Conservation (phyloP, 2,797 vertebrate species). For the Bucorvus abyssinicus region DNA sequence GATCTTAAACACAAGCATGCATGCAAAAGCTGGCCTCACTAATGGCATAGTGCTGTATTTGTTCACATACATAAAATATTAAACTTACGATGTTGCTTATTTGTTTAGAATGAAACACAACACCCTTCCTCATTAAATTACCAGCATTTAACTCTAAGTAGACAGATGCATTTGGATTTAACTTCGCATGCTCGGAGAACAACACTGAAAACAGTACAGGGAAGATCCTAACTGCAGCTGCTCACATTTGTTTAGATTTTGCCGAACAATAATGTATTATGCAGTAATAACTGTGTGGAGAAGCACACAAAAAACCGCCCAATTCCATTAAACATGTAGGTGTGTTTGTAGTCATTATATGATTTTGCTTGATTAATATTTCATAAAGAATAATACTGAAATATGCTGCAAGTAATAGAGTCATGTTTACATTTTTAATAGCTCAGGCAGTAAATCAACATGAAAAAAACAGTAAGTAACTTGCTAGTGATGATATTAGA, state of each 20-base stretch:
- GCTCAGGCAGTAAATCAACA: background rate
- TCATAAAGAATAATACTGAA: background rate
- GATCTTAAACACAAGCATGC: background rate
- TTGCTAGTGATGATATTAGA: background rate
- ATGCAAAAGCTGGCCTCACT: background rate
- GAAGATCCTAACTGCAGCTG: slow-evolving; percentile 21
- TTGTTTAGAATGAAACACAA: slow-evolving; percentile 29
- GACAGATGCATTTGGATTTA: slow-evolving; percentile 39
- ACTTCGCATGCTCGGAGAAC: background rate
- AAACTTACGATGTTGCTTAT: slow-evolving; percentile 27
- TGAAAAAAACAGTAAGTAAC: background rate
- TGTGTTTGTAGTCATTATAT: background rate
- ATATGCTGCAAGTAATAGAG: background rate
- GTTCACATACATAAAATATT: slow-evolving; percentile 18
- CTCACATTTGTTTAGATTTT: slow-evolving; percentile 7
- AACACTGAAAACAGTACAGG: background rate
- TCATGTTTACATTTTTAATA: background rate
- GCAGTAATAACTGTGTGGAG: background rate
- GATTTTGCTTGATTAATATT: slow-evolving; percentile 6
- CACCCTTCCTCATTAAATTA: slow-evolving; percentile 28
- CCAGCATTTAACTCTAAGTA: slow-evolving; percentile 5
- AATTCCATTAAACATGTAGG: background rate
- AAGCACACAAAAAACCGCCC: background rate
- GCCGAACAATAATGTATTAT: slow-evolving; percentile 1
- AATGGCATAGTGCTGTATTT: background rate